A percentile compares a stretch with the other conserved stretches of the same genome.
phyloP scores from a whole-genome alignment of 2,888 invertebrate genomes.

The Hetaerina titia region DNA sequence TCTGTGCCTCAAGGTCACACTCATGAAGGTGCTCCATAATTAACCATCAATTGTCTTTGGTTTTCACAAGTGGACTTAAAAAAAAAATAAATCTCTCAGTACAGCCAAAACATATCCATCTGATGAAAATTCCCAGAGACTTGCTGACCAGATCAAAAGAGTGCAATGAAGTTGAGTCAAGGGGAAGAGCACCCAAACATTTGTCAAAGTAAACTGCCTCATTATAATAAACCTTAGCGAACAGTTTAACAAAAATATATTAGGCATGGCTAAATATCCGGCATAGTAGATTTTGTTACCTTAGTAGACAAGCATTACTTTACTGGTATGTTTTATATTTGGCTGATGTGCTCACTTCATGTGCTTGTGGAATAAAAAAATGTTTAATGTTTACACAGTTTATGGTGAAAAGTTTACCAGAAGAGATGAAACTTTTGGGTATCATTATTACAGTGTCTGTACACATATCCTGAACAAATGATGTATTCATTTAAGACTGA shows the following conservation, averaged over 20 bases:
- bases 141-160: slow-evolving; percentile 24
- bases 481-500: slow-evolving; percentile 61
- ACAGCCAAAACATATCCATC: slow-evolving; percentile 59
- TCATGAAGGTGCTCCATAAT: slow-evolving; percentile 34
- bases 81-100: slow-evolving; percentile 22
- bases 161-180: slow-evolving; percentile 40
- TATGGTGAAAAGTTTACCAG: slow-evolving; percentile 19
- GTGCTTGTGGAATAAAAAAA: slow-evolving; percentile 59
- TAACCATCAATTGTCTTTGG: slow-evolving; percentile 48
- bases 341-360: slow-evolving; percentile 65
- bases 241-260: not conserved
- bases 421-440: slow-evolving; percentile 48
- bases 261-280: slow-evolving; percentile 63
- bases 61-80: slow-evolving; percentile 33
- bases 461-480: slow-evolving; percentile 60
- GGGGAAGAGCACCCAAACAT: slow-evolving; percentile 44
- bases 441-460: slow-evolving; percentile 46
- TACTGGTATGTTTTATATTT: slow-evolving; percentile 53
- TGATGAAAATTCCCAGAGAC: slow-evolving; percentile 43
- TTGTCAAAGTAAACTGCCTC: slow-evolving; percentile 52
- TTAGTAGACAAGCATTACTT: slow-evolving; percentile 51
- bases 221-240: slow-evolving; percentile 55
- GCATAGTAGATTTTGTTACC: slow-evolving; percentile 45
- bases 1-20: slow-evolving; percentile 41
- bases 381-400: slow-evolving; percentile 56